Evolutionary conservation across 2,797 vertebrate species (phyloP).

Genomic region (Cyclopterus lumpus): DNA sequence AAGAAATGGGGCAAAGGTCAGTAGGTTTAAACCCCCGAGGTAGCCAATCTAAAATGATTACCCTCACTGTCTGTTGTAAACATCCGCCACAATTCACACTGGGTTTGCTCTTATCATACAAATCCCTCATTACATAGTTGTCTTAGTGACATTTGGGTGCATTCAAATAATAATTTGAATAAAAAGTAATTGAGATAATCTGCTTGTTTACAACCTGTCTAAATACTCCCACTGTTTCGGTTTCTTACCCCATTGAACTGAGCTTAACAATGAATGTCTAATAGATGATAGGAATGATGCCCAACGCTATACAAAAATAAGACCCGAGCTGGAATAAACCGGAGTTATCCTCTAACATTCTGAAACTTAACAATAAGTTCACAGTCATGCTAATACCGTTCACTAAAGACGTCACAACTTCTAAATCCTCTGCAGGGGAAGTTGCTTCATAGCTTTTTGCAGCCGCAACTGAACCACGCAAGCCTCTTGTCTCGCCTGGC

Average conservation of each 20-base stretch:
- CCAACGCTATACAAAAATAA: constrained; percentile 7
- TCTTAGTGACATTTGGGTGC: not conserved
- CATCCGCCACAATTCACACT: not conserved
- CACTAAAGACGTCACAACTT: constrained; percentile 28
- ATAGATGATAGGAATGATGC: not conserved
- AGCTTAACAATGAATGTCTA: not conserved
- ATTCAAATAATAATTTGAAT: not conserved
- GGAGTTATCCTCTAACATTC: constrained; percentile 31
- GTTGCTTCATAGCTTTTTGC: constrained; percentile 41
- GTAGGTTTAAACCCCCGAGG: not conserved
- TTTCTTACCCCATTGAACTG: constrained; percentile 1
- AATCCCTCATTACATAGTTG: not conserved
- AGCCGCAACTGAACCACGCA: constrained; percentile 44
- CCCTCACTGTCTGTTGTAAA: not conserved
- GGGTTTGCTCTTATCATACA: not conserved
- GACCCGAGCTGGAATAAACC: constrained; percentile 29
- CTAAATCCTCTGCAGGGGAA: constrained; percentile 59
- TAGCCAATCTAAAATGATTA: not conserved
- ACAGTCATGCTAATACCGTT: constrained; percentile 32
- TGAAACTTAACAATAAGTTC: constrained; percentile 29
- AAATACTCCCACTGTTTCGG: not conserved
- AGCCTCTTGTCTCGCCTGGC: constrained; percentile 66
- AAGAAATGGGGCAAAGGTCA: not conserved
- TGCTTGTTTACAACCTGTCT: not conserved
- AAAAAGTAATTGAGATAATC: not conserved